Percentiles rank a stretch among this genome's conserved stretches.
Evolutionary conservation across 2,888 invertebrate genomes (phyloP).

Genomic region (Harpagoxenus sublaevis): DNA sequence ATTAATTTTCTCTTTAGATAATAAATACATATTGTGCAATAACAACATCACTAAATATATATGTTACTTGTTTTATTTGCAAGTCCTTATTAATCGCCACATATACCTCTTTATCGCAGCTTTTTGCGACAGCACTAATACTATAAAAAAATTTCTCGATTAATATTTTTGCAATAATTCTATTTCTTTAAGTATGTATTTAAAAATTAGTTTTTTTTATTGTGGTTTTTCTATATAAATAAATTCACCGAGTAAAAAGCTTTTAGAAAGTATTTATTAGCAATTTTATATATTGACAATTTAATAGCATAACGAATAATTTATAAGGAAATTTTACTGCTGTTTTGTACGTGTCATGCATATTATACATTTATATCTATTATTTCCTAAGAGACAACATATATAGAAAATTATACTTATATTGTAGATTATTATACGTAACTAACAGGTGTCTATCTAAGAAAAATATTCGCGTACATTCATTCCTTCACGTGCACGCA

Average conservation of each 20-base stretch:
- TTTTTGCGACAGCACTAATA: neutral
- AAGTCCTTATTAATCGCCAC: no score
- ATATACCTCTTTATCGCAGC: neutral
- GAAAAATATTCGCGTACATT: slow-evolving; percentile 48
- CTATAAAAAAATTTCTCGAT: neutral
- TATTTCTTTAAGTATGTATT: neutral
- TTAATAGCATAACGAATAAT: slow-evolving; percentile 64
- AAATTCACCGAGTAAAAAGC: neutral
- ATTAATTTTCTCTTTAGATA: no score
- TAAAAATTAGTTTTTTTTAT: neutral
- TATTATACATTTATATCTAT: slow-evolving; percentile 55
- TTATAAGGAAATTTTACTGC: slow-evolving; percentile 62
- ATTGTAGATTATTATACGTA: slow-evolving; percentile 13
- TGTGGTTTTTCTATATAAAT: neutral
- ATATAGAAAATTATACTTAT: slow-evolving; percentile 66
- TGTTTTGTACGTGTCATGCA: slow-evolving; percentile 66
- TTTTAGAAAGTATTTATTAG: slow-evolving; percentile 72
- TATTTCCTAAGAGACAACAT: slow-evolving; percentile 56
- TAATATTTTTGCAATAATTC: neutral
- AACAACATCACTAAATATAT: no score
- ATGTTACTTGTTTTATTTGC: no score
- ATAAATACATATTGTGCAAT: no score
- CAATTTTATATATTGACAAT: slow-evolving; percentile 70
- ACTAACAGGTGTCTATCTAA: slow-evolving; percentile 62
- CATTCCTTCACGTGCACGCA: neutral